Evolutionary conservation across 2,797 vertebrate genomes (phyloP), one percentile per base, ranked within the genome.

Genomic region (Lacerta agilis): DNA sequence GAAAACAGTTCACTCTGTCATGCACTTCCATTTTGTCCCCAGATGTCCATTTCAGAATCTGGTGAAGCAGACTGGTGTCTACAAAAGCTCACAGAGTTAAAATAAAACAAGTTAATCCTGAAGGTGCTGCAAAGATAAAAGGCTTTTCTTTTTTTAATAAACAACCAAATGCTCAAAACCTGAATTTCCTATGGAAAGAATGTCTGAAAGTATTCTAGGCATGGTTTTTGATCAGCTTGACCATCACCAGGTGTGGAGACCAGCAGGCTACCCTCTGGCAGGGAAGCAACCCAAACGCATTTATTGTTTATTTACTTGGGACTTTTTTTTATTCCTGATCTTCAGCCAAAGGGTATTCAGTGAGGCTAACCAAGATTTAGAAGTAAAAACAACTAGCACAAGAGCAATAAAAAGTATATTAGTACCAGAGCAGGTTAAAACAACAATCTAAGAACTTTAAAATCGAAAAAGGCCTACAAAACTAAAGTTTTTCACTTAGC

Each of bases 101-200:
- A 83, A 71, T 71, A 76, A 75, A 64, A 66, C 38, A 67, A 77
- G 27, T 78, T 33, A 43, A 20, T 29, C 64, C 15, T 69, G n/a
- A 33, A 86, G 15, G 75, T 45, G 38, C 29, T 25, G 67, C 11
- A 78, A 67, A 78, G 38, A 67, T 67, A 6, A 49, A 49, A 18
- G 41, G 25, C 38, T 75, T 86, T 78, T 61, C 76, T 76, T 76
- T 83, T 83, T 64, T 36, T n/a, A 85, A 41, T 38, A 38, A 73
- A 61, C 23, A 76, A 49, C 67, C 49, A 41, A 76, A n/a, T 8
- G 18, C 27, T 85, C 23, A 64, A 38, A 85, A 58, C 55, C 55
- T 64, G 55, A 64, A 85, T 85, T 85, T 64, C 55, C 25, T 64
- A 8, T 85, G 83, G 4, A 77, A 85, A 77, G 76, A n/a, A 76